A percentile compares a stretch with the other conserved stretches of the same genome.
These are phyloP conservation scores for Leptinotarsa tumamoca DNA, from an alignment of 2,888 invertebrate genomes.

Conservation along the genomic window DNA sequence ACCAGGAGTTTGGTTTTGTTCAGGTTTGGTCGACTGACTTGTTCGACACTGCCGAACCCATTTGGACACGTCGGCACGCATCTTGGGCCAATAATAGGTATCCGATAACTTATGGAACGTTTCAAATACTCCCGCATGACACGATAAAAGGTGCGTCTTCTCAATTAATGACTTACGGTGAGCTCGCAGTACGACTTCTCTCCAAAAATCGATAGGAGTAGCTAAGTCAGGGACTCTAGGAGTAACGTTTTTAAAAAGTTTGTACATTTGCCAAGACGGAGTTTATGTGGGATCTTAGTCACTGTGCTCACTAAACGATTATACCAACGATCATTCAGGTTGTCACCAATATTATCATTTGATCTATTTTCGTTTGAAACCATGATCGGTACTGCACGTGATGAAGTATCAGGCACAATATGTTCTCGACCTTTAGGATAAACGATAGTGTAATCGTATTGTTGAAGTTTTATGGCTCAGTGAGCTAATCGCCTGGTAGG, in stretches of 20 bases:
- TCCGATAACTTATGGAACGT: constrained; percentile 30
- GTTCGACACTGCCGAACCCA: constrained; percentile 16
- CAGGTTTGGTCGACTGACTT: constrained; percentile 22
- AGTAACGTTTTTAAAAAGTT: background rate
- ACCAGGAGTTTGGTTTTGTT: constrained; percentile 32
- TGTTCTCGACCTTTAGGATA: constrained; percentile 40
- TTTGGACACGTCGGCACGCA: constrained; percentile 19
- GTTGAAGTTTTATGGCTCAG: constrained; percentile 15
- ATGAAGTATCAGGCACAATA: constrained; percentile 41
- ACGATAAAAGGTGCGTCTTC: background rate
- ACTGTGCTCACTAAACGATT: background rate
- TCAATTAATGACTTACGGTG: constrained; percentile 6
- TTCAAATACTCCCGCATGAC: constrained; percentile 30
- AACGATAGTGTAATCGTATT: constrained; percentile 16
- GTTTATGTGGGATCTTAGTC: background rate
- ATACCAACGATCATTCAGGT: background rate
- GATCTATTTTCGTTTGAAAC: background rate
- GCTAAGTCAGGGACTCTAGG: background rate
- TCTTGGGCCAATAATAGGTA: constrained; percentile 33
- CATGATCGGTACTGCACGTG: constrained; percentile 28
- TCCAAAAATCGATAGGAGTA: background rate
- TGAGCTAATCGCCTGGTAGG: constrained; percentile 13
- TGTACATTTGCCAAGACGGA: background rate
- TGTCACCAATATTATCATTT: background rate
- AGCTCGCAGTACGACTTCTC: background rate